phyloP scores from a whole-genome alignment of 2,888 invertebrate genomes.

The Notodonta ziczac region DNA sequence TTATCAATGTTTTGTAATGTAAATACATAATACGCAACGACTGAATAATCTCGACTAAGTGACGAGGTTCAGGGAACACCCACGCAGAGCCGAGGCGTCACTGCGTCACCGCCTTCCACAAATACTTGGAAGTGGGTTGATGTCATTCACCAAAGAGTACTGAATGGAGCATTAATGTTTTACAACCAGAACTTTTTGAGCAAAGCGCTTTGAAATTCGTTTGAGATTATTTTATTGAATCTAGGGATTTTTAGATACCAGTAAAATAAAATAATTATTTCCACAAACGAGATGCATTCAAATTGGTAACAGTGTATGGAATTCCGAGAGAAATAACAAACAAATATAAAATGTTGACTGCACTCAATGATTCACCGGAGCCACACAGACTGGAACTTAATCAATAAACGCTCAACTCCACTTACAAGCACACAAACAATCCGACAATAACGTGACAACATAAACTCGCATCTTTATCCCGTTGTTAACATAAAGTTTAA shows the following conservation, averaged over 20 bases:
- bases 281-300: no score
- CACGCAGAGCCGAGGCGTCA: slow-evolving; percentile 20
- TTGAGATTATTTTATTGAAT: background rate
- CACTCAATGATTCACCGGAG: no score
- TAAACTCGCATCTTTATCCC: slow-evolving; percentile 16
- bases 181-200: background rate
- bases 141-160: slow-evolving; percentile 25
- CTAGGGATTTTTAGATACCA: no score
- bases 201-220: background rate
- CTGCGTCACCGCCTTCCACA: slow-evolving; percentile 18
- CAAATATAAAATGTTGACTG: no score
- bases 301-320: no score
- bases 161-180: background rate
- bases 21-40: background rate
- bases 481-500: slow-evolving; percentile 13
- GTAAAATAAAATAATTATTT: no score
- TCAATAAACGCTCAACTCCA: background rate
- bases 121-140: slow-evolving; percentile 23
- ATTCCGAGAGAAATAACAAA: no score
- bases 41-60: background rate
- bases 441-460: slow-evolving; percentile 12
- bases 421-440: background rate
- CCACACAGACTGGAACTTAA: no score
- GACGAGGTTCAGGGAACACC: slow-evolving; percentile 15
- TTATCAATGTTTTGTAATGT: background rate